Percentiles rank a stretch among this genome's conserved stretches.
Conservation (phyloP, 2,888 invertebrate genomes). For the Corythucha ciliata region DNA sequence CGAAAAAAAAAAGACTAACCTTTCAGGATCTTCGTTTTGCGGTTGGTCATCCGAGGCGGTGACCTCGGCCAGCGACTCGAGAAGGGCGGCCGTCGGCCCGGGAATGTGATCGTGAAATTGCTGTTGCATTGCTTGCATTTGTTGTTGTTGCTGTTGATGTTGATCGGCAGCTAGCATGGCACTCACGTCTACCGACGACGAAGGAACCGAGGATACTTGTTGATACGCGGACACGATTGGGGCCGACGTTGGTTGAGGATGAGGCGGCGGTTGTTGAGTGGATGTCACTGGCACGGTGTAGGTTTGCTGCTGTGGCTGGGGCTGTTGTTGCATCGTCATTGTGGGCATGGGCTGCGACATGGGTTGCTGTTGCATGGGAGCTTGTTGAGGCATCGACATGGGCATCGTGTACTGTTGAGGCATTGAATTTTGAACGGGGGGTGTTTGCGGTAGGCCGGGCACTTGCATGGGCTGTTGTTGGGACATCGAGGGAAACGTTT, state of each 20-base stretch:
- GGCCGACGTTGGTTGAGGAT: no score
- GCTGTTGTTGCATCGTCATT: constrained; percentile 23
- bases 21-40: constrained; percentile 44
- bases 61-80: constrained; percentile 43
- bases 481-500: constrained; percentile 23
- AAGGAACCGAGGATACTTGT: constrained; percentile 24
- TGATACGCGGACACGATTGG: constrained; percentile 11
- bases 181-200: constrained; percentile 19
- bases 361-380: constrained; percentile 25
- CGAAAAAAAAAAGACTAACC: constrained; percentile 38
- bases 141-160: no score
- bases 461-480: constrained; percentile 24
- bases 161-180: constrained; percentile 18
- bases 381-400: constrained; percentile 26
- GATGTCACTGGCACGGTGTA: constrained; percentile 18
- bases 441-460: constrained; percentile 26
- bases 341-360: constrained; percentile 24
- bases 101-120: constrained; percentile 20
- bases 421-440: constrained; percentile 28
- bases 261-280: no score
- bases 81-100: constrained; percentile 38
- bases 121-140: no score
- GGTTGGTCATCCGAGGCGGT: constrained; percentile 42
- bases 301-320: constrained; percentile 22
- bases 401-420: constrained; percentile 23